Evolutionary conservation across 2,888 invertebrate genomes (phyloP), one percentile per base, ranked within the genome.

Genomic region (Pyralis farinalis): DNA sequence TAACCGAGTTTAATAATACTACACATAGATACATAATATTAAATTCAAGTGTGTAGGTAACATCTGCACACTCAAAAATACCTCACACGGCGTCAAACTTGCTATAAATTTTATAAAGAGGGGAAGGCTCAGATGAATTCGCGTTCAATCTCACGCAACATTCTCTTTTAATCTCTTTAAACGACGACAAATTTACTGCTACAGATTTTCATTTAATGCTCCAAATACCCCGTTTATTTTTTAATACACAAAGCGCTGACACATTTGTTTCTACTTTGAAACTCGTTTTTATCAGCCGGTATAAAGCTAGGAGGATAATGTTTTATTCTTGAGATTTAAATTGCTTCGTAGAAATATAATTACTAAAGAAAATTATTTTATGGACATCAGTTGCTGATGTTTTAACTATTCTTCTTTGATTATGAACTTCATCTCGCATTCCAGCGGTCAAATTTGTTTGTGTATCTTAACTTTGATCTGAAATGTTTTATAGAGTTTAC

Each of bases 131-230:
- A 72, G 77, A 82, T 73, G 69, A 79, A 82, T 79, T 77, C 67
- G 68, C 79, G 69, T 82, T 78, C 82, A 82, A 85, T 86, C 75
- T 83, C 77, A 82, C 78, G 79, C 73, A 78, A 80, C 80, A 82
- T 79, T 83, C 76, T 79, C 78, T 81, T 82, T 81, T 83, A 85
- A 84, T 82, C 80, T 80, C 59, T 79, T 74, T 71, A 75, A 81
- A 78, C 74, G 80, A 74, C 78, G 82, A 79, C 80, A 79, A 80
- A 84, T 84, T 80, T 83, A 83, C 76, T 81, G 79, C 66, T 71
- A 69, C 70, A 73, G 71, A 75, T 75, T 79, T 77, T 75, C 63
- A 72, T 81, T 79, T 74, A 72, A 72, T 70, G 61, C 65, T 58
- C 44, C 52, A 59, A 69, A 75, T 75, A 62, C 63, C 65, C 49